Conservation (phyloP, 2,888 invertebrate species). For the Drosophila borborema region DNA sequence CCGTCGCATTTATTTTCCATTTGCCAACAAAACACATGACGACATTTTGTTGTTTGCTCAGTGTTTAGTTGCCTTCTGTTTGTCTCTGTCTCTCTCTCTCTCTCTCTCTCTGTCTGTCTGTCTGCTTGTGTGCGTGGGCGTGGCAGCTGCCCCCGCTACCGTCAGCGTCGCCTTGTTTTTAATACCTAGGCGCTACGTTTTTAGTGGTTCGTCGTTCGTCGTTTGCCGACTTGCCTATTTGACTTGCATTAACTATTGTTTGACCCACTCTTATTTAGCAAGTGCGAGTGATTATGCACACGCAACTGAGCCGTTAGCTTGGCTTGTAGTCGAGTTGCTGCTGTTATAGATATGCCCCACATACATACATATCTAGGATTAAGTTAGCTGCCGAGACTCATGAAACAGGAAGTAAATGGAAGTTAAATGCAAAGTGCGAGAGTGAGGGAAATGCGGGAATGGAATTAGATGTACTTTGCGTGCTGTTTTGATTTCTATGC, state of each 20-base stretch:
- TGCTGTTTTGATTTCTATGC: conserved; percentile 3
- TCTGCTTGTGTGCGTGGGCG: conserved; percentile 25
- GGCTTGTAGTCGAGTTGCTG: not conserved
- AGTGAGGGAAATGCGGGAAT: not conserved
- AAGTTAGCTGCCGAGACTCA: conserved; percentile 6
- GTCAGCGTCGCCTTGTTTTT: not conserved
- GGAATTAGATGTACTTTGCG: not conserved
- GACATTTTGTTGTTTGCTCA: conserved; percentile 75
- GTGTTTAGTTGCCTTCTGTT: conserved; percentile 45
- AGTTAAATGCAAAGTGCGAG: not conserved
- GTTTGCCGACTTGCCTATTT: conserved; percentile 28
- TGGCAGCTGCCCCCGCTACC: conserved; percentile 2
- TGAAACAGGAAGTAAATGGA: conserved; percentile 13
- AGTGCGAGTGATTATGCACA: conserved; percentile 74
- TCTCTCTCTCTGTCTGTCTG: not conserved
- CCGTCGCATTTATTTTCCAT: conserved; percentile 58
- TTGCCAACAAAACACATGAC: conserved; percentile 67
- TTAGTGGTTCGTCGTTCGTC: conserved; percentile 12
- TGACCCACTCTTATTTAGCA: conserved; percentile 36
- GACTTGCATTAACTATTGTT: conserved; percentile 39
- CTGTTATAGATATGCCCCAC: conserved; percentile 20
- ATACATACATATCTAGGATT: not conserved
- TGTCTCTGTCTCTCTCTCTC: not conserved
- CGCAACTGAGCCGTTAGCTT: conserved; percentile 70
- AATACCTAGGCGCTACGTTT: conserved; percentile 32